Percentiles rank a stretch among this genome's conserved stretches.
phyloP scores from a whole-genome alignment of 2,888 invertebrate species.

The Lathronympha strigana region DNA sequence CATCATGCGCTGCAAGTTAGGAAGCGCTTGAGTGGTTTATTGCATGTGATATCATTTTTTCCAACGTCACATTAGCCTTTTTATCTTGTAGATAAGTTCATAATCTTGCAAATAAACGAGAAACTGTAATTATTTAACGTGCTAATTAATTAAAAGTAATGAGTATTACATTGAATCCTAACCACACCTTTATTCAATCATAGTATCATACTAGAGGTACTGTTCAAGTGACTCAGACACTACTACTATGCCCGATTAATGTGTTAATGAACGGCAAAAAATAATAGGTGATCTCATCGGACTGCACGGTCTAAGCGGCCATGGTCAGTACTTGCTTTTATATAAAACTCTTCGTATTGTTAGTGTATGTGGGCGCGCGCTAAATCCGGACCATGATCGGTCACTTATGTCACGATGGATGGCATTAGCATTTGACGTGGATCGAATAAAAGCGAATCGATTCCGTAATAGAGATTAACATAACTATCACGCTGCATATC shows the following conservation, averaged over 20 bases:
- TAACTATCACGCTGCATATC: slow-evolving; percentile 46
- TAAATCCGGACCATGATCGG: slow-evolving; percentile 55
- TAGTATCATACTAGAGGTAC: slow-evolving; percentile 48
- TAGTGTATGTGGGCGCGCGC: slow-evolving; percentile 55
- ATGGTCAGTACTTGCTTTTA: slow-evolving; percentile 48
- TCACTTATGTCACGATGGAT: slow-evolving; percentile 46
- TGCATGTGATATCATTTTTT: slow-evolving; percentile 24
- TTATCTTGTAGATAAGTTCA: slow-evolving; percentile 5
- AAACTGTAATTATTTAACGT: not conserved
- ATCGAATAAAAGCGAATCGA: slow-evolving; percentile 53
- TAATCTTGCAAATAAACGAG: not conserved
- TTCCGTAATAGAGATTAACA: slow-evolving; percentile 52
- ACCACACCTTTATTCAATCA: slow-evolving; percentile 53
- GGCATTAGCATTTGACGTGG: slow-evolving; percentile 47
- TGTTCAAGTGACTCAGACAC: slow-evolving; percentile 53
- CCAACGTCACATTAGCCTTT: slow-evolving; percentile 9
- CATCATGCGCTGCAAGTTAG: slow-evolving; percentile 34
- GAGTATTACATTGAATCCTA: slow-evolving; percentile 48
- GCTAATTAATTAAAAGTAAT: slow-evolving; percentile 46
- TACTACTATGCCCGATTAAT: slow-evolving; percentile 52
- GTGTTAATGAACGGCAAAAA: slow-evolving; percentile 68
- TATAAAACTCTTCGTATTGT: slow-evolving; percentile 50
- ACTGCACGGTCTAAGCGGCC: slow-evolving; percentile 50
- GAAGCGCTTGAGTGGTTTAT: slow-evolving; percentile 23
- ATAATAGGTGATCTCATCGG: slow-evolving; percentile 64